Conservation (phyloP, 2,888 invertebrate genomes). For the Scaptodrosophila latifasciaeformis region DNA sequence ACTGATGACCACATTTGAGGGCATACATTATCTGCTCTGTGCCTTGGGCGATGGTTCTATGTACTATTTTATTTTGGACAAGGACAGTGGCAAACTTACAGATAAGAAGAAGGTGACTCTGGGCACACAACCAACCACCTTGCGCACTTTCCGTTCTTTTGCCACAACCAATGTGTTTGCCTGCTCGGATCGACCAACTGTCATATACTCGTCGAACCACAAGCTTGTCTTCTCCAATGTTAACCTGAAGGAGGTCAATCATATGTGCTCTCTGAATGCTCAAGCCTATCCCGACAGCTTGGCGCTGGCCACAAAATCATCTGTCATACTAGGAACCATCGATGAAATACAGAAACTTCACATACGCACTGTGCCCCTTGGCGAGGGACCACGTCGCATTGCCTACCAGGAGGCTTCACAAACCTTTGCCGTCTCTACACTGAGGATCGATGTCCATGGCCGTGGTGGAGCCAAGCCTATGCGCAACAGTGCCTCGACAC, state of each 20-base stretch:
- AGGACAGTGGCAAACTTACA: slow-evolving; percentile 82
- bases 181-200: slow-evolving; percentile 98
- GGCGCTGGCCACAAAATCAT: slow-evolving; percentile 74
- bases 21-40: slow-evolving; percentile 89
- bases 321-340: slow-evolving; percentile 92
- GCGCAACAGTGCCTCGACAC: slow-evolving; percentile 86
- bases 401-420: slow-evolving; percentile 95
- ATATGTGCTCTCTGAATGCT: slow-evolving; percentile 98
- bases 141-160: slow-evolving; percentile 91
- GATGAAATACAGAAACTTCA: slow-evolving; percentile 99
- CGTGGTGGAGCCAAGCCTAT: slow-evolving; percentile 81
- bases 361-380: slow-evolving; percentile 94
- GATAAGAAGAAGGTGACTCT: slow-evolving; percentile 97
- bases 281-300: slow-evolving; percentile 93
- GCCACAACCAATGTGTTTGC: slow-evolving; percentile 98
- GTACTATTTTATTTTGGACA: slow-evolving; percentile 94
- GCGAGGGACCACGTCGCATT: slow-evolving; percentile 95
- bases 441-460: slow-evolving; percentile 91
- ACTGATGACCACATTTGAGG: slow-evolving; percentile 94
- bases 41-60: slow-evolving; percentile 98
- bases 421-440: slow-evolving; percentile 95
- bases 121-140: slow-evolving; percentile 96
- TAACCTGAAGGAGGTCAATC: slow-evolving; percentile 94
- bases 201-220: slow-evolving; percentile 99
- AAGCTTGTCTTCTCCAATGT: slow-evolving; percentile 99